phyloP scores from a whole-genome alignment of 2,113 vertebrate species.

The Psilopogon haemacephalus region DNA sequence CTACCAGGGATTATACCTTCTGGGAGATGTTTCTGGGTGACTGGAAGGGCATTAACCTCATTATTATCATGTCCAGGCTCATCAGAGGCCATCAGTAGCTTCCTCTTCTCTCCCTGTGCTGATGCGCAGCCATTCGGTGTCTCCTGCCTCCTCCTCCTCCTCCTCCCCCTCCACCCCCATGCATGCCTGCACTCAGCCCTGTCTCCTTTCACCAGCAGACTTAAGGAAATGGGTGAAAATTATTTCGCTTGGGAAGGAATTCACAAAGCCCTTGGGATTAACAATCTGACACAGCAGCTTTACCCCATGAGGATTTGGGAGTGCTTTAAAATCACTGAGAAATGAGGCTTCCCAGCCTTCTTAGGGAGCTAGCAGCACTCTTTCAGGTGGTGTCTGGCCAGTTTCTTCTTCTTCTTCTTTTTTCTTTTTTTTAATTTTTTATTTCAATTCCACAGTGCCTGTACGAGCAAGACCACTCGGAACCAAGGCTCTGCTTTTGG shows the following conservation, averaged over 20 bases:
- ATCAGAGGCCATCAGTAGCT: conserved; percentile 33
- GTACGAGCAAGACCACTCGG: not conserved
- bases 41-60: conserved; percentile 56
- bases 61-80: not conserved
- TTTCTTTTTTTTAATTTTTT: no score
- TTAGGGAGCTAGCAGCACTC: not conserved
- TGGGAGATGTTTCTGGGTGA: conserved; percentile 45
- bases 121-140: not conserved
- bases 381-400: not conserved
- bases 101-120: not conserved
- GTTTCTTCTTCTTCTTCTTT: not conserved
- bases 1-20: conserved; percentile 24
- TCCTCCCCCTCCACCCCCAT: not conserved
- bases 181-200: not conserved
- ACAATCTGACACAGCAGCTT: not conserved
- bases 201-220: not conserved
- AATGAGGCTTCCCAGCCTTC: not conserved
- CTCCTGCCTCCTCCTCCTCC: not conserved
- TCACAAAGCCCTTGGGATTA: not conserved
- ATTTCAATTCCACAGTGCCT: not conserved
- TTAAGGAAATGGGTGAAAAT: not conserved
- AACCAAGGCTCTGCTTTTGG: not conserved
- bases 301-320: not conserved
- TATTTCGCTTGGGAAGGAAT: not conserved
- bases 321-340: not conserved